Base-by-base conservation (phyloP, 2,797 vertebrate species). In the Alcedo atthis region DNA sequence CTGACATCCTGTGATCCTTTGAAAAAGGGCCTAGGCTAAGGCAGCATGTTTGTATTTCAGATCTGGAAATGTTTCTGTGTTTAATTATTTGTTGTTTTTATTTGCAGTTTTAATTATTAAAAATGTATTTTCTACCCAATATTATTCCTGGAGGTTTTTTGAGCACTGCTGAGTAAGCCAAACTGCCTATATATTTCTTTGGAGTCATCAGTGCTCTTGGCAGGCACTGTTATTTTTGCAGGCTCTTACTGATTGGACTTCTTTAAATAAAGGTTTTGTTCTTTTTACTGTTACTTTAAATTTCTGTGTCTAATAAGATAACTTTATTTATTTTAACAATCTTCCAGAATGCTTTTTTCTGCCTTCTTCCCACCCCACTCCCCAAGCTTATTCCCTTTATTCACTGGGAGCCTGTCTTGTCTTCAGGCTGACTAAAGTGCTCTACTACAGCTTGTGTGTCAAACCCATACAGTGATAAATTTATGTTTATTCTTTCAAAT, bases 131-230 rank as follows among this genome's bases (percentile, higher is more conserved):
- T 79, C 30, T 73, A 37, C 25, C 12, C 7, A 2, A 21, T 92
- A 48, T 55, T 9, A 73, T 88, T 84, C 49, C 49, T 81, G 32
- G n/a, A 89, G 46, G 4, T 55, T 91, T 79, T 94, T 68, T 0
- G 32, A 83, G 66, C 12, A 32, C 42, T 89, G 70, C 88, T 86
- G 70, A 86, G 43, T 87, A 88, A 94, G 68, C 71, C 33, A 25
- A 86, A 55, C 78, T 76, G 81, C 57, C 45, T 48, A 19, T 78
- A 42, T 63, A 69, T 90, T 94, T 94, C 42, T 88, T 88, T 49
- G 59, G 49, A 89, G 68, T 74, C 68, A 61, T 59, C 42, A 37
- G n/a, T 68, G 69, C 24, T 75, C 51, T 84, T 82, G 67, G 69
- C 42, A 83, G 66, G 30, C 37, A n/a, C 19, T 0, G 5, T 76